Percentiles rank a stretch among this genome's conserved stretches.
These are phyloP conservation scores for Urocolius indicus DNA, from an alignment of 2,113 vertebrate genomes.

Conservation along the genomic window DNA sequence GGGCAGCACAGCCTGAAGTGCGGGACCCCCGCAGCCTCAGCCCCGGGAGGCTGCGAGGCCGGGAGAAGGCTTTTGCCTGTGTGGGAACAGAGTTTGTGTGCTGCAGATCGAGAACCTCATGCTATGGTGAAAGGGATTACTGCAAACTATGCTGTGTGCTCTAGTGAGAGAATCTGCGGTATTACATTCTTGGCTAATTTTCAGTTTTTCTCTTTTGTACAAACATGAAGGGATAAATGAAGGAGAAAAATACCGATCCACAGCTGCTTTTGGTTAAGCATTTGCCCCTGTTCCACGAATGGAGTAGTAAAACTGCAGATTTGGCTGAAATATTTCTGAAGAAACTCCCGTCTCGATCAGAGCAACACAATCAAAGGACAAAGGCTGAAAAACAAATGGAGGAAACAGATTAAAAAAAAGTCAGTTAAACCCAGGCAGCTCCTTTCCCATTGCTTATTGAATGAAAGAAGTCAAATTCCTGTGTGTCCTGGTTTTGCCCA, in stretches of 20 bases:
- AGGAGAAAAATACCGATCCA: neutral
- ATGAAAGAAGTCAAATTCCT: neutral
- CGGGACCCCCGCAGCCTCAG: neutral
- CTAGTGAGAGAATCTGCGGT: neutral
- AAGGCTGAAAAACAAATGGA: neutral
- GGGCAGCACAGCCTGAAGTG: fast-evolving
- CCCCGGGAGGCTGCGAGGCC: fast-evolving
- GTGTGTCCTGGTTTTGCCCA: neutral
- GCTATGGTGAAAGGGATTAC: neutral
- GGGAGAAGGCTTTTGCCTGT: fast-evolving
- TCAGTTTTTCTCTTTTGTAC: conserved; percentile 27
- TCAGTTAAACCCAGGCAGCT: neutral
- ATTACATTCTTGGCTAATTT: conserved; percentile 30
- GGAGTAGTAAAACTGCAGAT: neutral
- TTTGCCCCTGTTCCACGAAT: neutral
- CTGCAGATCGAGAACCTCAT: neutral
- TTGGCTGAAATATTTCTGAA: neutral
- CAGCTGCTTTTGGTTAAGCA: conserved; percentile 23
- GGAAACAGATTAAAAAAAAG: conserved; percentile 25
- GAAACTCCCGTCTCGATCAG: neutral
- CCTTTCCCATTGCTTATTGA: neutral
- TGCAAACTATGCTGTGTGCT: neutral
- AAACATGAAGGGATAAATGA: conserved; percentile 34
- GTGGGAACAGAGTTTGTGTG: fast-evolving
- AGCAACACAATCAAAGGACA: neutral